Evolutionary conservation across 2,888 invertebrate genomes (phyloP).

Genomic region (Taphrorychus bicolor): DNA sequence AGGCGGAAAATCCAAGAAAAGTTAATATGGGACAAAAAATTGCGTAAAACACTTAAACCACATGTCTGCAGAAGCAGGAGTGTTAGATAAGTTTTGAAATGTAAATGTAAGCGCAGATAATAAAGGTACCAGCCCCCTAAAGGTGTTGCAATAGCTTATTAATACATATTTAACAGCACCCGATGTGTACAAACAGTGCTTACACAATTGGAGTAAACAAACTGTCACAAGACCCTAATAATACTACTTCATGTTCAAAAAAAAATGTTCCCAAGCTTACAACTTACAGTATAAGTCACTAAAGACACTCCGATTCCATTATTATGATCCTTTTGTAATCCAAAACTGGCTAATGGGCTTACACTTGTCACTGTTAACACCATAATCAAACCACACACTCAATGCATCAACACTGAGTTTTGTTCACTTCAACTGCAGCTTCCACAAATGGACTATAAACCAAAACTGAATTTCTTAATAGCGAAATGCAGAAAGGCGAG

Average conservation of each 20-base stretch:
- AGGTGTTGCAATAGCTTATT: background rate
- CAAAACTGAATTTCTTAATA: background rate
- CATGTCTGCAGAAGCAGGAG: too few species aligned
- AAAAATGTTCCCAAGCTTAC: too few species aligned
- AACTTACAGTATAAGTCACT: conserved; percentile 54
- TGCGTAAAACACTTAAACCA: too few species aligned
- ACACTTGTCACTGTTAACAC: conserved; percentile 56
- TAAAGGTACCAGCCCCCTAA: too few species aligned
- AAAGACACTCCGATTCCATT: conserved; percentile 51
- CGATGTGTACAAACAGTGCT: too few species aligned
- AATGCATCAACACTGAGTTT: background rate
- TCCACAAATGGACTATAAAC: too few species aligned
- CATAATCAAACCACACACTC: conserved; percentile 47
- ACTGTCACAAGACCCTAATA: too few species aligned
- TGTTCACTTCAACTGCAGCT: background rate
- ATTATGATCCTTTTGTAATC: conserved; percentile 51
- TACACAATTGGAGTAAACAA: background rate
- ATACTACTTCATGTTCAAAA: too few species aligned
- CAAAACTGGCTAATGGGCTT: conserved; percentile 53
- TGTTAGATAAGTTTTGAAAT: too few species aligned
- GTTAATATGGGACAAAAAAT: too few species aligned
- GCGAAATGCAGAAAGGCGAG: background rate
- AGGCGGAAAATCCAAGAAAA: too few species aligned
- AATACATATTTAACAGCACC: background rate
- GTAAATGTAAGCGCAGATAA: too few species aligned